Conservation (phyloP, 1,140 invertebrate genomes). For the Drosophila lacertosa region DNA sequence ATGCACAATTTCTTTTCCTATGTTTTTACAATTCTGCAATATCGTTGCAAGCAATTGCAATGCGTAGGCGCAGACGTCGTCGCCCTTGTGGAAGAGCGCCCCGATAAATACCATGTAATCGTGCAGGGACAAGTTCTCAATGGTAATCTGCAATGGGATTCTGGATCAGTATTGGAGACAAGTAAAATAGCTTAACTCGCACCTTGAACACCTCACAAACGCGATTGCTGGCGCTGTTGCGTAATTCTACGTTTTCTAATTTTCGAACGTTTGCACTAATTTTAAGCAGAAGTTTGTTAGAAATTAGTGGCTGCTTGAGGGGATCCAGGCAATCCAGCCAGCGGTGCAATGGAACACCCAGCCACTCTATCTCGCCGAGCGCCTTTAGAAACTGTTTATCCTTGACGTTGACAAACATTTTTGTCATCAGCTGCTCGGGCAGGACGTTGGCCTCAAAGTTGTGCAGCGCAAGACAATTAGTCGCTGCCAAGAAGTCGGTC, state of each 20-base stretch:
- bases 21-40: slow-evolving; percentile 26
- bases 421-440: slow-evolving; percentile 1
- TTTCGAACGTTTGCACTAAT: slow-evolving; percentile 34
- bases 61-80: slow-evolving; percentile 20
- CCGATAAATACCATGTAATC: slow-evolving; percentile 55
- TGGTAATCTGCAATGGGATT: slow-evolving; percentile 15
- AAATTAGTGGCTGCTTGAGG: slow-evolving; percentile 9
- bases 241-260: slow-evolving; percentile 49
- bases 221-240: slow-evolving; percentile 4
- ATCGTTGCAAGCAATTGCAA: slow-evolving; percentile 18
- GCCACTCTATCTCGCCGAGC: slow-evolving; percentile 48
- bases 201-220: slow-evolving; percentile 40
- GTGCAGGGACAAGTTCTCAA: slow-evolving; percentile 24
- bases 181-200: slow-evolving; percentile 5
- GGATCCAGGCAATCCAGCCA: slow-evolving; percentile 39
- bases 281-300: slow-evolving; percentile 40
- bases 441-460: slow-evolving; percentile 42
- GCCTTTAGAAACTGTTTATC: slow-evolving; percentile 25
- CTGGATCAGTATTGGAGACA: too few species aligned
- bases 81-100: slow-evolving; percentile 40
- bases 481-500: slow-evolving; percentile 49
- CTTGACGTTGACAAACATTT: slow-evolving; percentile 4
- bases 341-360: slow-evolving; percentile 54
- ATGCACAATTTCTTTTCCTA: slow-evolving; percentile 17
- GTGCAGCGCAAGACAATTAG: slow-evolving; percentile 60